Conservation (phyloP, 2,797 vertebrate genomes). For the Enteromius thamalakanensis region DNA sequence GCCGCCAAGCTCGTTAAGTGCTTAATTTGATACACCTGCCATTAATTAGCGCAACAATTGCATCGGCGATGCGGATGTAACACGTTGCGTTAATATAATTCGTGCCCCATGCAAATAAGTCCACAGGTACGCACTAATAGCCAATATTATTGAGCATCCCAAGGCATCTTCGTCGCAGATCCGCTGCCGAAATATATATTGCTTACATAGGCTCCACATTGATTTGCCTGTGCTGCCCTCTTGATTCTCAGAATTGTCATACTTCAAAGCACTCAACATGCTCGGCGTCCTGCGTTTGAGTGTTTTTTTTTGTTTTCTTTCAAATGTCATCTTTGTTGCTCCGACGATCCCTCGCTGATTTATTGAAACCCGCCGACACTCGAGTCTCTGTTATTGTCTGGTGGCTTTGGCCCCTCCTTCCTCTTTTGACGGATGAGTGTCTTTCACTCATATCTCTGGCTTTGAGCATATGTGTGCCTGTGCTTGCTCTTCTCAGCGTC, state of each 20-base stretch:
- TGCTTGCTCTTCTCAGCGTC: conserved; percentile 51
- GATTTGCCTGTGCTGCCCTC: conserved; percentile 15
- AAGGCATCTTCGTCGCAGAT: not conserved
- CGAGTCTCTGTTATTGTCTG: conserved; percentile 43
- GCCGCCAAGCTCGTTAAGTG: conserved; percentile 69
- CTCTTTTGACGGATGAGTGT: conserved; percentile 52
- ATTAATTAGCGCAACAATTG: conserved; percentile 68
- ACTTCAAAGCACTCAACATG: conserved; percentile 37
- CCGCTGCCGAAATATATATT: not conserved
- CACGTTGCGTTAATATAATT: conserved; percentile 14
- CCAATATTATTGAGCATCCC: not conserved
- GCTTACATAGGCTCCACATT: not conserved
- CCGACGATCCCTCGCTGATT: conserved; percentile 38
- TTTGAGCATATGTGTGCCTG: conserved; percentile 48
- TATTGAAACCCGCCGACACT: conserved; percentile 29
- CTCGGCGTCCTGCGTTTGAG: conserved; percentile 4
- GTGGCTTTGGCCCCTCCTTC: conserved; percentile 37
- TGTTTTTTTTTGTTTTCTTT: conserved; percentile 33
- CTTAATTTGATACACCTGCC: conserved; percentile 70
- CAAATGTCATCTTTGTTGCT: conserved; percentile 45
- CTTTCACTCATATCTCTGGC: conserved; percentile 50
- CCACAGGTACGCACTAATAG: not conserved
- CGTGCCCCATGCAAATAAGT: not conserved
- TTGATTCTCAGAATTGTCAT: conserved; percentile 12
- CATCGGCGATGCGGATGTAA: conserved; percentile 57